Percentiles rank a stretch among this genome's conserved stretches.
Evolutionary conservation across 2,797 vertebrate species (phyloP).

Genomic region (Myiotriccus ornatus): DNA sequence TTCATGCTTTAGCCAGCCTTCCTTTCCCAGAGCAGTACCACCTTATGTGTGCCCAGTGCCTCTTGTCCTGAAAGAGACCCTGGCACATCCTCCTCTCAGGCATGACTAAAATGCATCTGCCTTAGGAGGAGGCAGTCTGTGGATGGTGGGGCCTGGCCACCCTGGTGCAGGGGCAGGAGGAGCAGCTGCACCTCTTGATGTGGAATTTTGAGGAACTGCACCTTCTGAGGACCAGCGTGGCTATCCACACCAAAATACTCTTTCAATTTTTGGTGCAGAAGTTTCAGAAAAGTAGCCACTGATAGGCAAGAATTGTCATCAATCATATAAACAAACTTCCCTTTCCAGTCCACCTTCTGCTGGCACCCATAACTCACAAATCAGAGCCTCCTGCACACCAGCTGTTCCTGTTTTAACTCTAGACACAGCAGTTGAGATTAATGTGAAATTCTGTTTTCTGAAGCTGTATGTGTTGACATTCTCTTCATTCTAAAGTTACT

Average conservation of each 20-base stretch:
- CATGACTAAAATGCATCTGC: neutral
- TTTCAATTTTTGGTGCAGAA: neutral
- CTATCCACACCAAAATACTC: neutral
- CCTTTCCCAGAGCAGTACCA: neutral
- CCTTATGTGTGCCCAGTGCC: neutral
- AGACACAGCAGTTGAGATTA: neutral
- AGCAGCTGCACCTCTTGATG: neutral
- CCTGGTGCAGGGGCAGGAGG: neutral
- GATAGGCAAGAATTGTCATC: neutral
- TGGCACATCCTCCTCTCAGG: neutral
- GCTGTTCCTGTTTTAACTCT: neutral
- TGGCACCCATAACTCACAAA: neutral
- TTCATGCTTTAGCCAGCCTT: neutral
- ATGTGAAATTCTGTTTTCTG: neutral
- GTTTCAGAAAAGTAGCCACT: neutral
- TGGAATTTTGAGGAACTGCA: neutral
- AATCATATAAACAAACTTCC: neutral
- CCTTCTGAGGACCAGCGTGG: neutral
- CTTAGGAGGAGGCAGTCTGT: neutral
- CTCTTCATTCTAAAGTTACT: neutral
- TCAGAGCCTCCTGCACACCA: neutral
- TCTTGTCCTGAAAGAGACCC: neutral
- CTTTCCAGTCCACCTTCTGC: neutral
- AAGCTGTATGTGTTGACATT: neutral
- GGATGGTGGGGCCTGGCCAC: neutral